phyloP scores from a whole-genome alignment of 2,797 vertebrate genomes.

The Chaenodraco wilsoni region DNA sequence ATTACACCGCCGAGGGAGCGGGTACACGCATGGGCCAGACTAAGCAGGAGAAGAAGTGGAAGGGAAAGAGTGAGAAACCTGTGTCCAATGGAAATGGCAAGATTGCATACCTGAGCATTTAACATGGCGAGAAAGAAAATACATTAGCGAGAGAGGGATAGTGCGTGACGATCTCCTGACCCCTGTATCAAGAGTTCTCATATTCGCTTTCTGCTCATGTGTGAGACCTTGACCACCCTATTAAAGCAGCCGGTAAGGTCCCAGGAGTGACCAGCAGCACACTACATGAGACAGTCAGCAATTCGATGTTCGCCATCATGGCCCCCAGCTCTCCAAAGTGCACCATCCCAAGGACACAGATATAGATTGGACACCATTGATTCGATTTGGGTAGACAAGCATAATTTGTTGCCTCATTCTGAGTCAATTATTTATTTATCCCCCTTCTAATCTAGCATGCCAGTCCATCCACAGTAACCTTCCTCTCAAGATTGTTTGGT shows the following conservation, averaged over 20 bases:
- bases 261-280: slow-evolving; percentile 47
- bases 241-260: slow-evolving; percentile 57
- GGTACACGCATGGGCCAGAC: slow-evolving; percentile 3
- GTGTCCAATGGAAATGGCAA: slow-evolving; percentile 27
- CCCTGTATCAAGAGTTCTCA: slow-evolving; percentile 24
- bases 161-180: slow-evolving; percentile 32
- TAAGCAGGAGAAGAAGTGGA: slow-evolving; percentile 27
- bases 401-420: slow-evolving; percentile 72
- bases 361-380: slow-evolving; percentile 68
- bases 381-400: slow-evolving; percentile 59
- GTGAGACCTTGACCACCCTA: slow-evolving; percentile 60
- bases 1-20: background rate
- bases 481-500: slow-evolving; percentile 67
- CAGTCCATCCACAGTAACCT: slow-evolving; percentile 65
- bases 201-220: slow-evolving; percentile 53
- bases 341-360: slow-evolving; percentile 68
- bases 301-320: slow-evolving; percentile 54
- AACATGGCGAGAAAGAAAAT: slow-evolving; percentile 2
- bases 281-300: slow-evolving; percentile 58
- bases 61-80: slow-evolving; percentile 33
- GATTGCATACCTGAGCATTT: slow-evolving; percentile 29
- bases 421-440: slow-evolving; percentile 77
- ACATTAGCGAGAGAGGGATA: slow-evolving; percentile 8
- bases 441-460: slow-evolving; percentile 60
- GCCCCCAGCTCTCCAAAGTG: slow-evolving; percentile 50